A percentile compares a stretch with the other conserved stretches of the same genome.
Evolutionary conservation across 2,888 invertebrate species (phyloP).

Genomic region (Apodemia duryi): DNA sequence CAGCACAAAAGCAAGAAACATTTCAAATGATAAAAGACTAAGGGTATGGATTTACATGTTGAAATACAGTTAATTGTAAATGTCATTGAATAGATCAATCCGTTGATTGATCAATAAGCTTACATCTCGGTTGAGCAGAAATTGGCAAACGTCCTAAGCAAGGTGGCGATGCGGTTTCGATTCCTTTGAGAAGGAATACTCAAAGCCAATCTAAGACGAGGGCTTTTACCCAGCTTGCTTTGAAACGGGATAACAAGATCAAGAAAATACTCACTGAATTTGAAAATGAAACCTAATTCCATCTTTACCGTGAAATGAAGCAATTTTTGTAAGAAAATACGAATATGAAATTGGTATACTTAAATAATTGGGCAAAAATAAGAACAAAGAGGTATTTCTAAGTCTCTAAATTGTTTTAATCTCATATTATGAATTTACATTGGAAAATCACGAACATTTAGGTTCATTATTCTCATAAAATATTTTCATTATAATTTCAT

Average conservation of each 20-base stretch:
- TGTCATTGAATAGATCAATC: slow-evolving; percentile 3
- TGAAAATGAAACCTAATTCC: slow-evolving; percentile 7
- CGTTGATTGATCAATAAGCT: slow-evolving; percentile 13
- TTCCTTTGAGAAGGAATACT: slow-evolving; percentile 15
- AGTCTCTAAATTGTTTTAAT: no score
- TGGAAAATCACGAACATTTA: no score
- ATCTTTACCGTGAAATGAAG: slow-evolving; percentile 1
- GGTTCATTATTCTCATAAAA: no score
- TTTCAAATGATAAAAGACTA: no score
- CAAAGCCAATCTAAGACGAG: slow-evolving; percentile 14
- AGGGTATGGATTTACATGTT: background rate
- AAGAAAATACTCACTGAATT: slow-evolving; percentile 12
- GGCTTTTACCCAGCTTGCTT: slow-evolving; percentile 11
- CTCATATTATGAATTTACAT: no score
- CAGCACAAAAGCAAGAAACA: no score
- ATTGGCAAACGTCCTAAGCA: slow-evolving; percentile 15
- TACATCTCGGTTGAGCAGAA: slow-evolving; percentile 9
- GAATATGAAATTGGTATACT: slow-evolving; percentile 24
- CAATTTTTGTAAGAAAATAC: no score
- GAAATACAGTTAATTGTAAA: slow-evolving; percentile 3
- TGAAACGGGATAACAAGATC: slow-evolving; percentile 5
- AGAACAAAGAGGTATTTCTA: no score
- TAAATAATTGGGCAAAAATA: no score
- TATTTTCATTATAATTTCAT: no score
- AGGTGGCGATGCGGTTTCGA: slow-evolving; percentile 9